Conservation (phyloP, 23 tunicate genomes). For the Corella eumyota region DNA sequence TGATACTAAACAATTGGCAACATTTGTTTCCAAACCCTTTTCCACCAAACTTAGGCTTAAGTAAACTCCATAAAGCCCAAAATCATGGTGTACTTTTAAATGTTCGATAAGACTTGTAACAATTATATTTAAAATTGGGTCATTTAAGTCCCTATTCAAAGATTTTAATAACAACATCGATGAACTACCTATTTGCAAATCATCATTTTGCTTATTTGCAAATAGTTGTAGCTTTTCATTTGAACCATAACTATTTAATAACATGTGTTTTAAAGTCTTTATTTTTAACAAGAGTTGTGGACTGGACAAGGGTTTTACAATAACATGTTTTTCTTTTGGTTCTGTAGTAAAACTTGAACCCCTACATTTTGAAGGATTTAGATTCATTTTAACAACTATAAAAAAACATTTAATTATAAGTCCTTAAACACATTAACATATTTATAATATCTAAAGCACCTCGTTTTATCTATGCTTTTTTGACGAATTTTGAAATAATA, state of each 20-base stretch:
- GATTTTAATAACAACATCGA: conserved; percentile 8
- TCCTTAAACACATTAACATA: too few species aligned
- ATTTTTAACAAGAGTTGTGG: too few species aligned
- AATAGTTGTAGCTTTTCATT: conserved; percentile 7
- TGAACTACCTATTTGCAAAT: conserved; percentile 12
- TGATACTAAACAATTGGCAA: conserved; percentile 7
- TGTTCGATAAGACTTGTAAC: conserved; percentile 5
- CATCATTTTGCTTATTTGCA: neutral
- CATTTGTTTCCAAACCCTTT: neutral
- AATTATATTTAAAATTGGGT: conserved; percentile 10
- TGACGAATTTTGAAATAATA: too few species aligned
- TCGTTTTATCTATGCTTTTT: too few species aligned
- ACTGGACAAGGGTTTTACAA: too few species aligned
- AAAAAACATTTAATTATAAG: too few species aligned
- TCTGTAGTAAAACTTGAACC: too few species aligned
- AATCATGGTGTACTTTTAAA: conserved; percentile 18
- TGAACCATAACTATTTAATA: conserved; percentile 5
- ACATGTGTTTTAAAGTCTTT: neutral
- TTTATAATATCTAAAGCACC: too few species aligned
- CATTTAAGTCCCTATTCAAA: neutral
- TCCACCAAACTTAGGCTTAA: conserved; percentile 8
- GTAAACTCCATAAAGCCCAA: conserved; percentile 17
- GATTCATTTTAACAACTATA: too few species aligned
- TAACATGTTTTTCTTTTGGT: too few species aligned
- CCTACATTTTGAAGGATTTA: too few species aligned